These are phyloP conservation scores for Reticulitermes speratus DNA, from an alignment of 1,140 invertebrate species.

Conservation along the genomic window DNA sequence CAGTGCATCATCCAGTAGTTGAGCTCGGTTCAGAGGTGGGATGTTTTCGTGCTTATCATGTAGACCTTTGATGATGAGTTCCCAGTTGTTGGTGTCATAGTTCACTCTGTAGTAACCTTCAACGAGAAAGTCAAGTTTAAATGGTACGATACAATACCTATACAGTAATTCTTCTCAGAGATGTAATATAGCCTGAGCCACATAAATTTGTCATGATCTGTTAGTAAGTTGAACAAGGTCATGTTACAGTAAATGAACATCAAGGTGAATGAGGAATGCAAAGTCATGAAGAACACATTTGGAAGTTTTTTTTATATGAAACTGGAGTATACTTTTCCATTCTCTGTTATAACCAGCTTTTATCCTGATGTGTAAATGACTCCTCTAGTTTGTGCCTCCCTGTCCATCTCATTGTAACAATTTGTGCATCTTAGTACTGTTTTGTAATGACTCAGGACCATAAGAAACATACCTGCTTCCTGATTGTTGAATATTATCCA, in stretches of 20 bases:
- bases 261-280: too few relatives aligned
- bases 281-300: too few relatives aligned
- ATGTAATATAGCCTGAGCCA: slow-evolving; percentile 37
- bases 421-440: too few relatives aligned
- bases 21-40: slow-evolving; percentile 59
- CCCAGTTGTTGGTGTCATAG: slow-evolving; percentile 57
- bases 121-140: slow-evolving; percentile 23
- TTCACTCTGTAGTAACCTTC: slow-evolving; percentile 64
- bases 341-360: too few relatives aligned
- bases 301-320: too few relatives aligned
- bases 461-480: slow-evolving; percentile 46
- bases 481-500: slow-evolving; percentile 63
- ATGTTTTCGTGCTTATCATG: slow-evolving; percentile 47
- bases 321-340: too few relatives aligned
- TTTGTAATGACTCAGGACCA: too few relatives aligned
- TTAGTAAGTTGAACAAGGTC: too few relatives aligned
- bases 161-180: slow-evolving; percentile 37
- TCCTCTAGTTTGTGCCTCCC: too few relatives aligned
- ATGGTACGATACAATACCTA: neutral
- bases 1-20: slow-evolving; percentile 57
- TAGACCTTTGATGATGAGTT: slow-evolving; percentile 51
- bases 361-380: too few relatives aligned
- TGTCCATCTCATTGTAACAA: too few relatives aligned
- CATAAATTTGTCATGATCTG: slow-evolving; percentile 34
- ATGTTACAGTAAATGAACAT: too few relatives aligned